phyloP scores from a whole-genome alignment of 2,797 vertebrate genomes.

The Triplophysa bombifrons region DNA sequence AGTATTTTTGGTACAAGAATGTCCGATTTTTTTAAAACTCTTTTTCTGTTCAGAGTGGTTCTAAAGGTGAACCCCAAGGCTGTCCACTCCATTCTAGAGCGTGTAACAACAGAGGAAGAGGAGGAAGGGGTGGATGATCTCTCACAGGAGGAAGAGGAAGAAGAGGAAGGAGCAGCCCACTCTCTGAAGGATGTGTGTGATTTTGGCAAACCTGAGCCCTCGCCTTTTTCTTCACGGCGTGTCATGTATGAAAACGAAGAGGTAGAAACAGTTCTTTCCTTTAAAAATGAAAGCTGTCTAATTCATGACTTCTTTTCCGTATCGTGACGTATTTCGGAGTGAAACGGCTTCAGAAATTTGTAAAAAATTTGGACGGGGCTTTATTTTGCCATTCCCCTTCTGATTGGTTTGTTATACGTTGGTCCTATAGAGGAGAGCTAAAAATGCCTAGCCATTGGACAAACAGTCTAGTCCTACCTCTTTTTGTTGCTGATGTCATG shows the following conservation, averaged over 20 bases:
- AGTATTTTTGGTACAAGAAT: background rate
- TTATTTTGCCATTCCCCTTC: too few species aligned
- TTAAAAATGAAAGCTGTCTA: slow-evolving; percentile 17
- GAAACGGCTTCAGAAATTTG: too few species aligned
- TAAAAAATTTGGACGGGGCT: too few species aligned
- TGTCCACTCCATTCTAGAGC: slow-evolving; percentile 94
- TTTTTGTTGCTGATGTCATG: too few species aligned
- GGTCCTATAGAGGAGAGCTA: too few species aligned
- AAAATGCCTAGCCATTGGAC: too few species aligned
- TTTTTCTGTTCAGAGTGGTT: slow-evolving; percentile 79
- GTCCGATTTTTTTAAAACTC: slow-evolving; percentile 29
- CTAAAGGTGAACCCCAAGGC: slow-evolving; percentile 93
- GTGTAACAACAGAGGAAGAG: slow-evolving; percentile 87
- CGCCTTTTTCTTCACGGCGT: slow-evolving; percentile 95
- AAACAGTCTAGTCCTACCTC: too few species aligned
- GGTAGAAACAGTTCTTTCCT: slow-evolving; percentile 69
- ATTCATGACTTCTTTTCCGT: background rate
- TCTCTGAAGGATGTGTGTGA: slow-evolving; percentile 98
- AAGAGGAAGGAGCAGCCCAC: slow-evolving; percentile 93
- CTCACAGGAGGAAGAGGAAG: slow-evolving; percentile 90
- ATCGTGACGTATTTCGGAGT: too few species aligned
- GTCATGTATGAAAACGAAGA: slow-evolving; percentile 99
- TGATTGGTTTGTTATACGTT: too few species aligned
- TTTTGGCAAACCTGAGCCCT: slow-evolving; percentile 92
- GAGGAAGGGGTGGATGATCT: slow-evolving; percentile 85